Conservation (phyloP, 2,797 vertebrate species). For the Pelochelys cantorii region DNA sequence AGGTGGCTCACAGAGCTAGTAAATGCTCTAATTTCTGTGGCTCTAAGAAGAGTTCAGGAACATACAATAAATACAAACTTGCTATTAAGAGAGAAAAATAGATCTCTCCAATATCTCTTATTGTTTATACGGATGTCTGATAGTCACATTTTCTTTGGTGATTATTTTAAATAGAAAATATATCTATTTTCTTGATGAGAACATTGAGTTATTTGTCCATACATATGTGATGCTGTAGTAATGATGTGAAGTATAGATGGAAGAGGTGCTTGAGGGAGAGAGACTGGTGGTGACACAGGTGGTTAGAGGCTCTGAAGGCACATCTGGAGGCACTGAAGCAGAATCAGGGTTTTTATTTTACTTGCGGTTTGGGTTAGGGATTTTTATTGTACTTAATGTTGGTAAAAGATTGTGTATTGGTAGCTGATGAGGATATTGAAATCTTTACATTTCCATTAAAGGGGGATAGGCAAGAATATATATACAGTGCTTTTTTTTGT, state of each 20-base stretch:
- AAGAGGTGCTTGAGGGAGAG: not conserved
- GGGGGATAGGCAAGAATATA: not conserved
- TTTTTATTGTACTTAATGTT: conserved; percentile 9
- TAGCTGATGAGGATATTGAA: not conserved
- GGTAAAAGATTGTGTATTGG: not conserved
- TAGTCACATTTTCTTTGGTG: not conserved
- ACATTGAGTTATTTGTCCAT: not conserved
- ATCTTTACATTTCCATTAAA: not conserved
- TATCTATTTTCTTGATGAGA: conserved; percentile 55
- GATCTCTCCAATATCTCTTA: not conserved
- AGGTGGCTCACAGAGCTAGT: conserved; percentile 57
- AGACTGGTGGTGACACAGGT: not conserved
- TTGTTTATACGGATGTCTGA: not conserved
- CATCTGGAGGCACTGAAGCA: not conserved
- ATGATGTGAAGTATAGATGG: not conserved
- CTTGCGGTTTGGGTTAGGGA: conserved; percentile 1
- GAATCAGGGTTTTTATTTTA: conserved; percentile 28
- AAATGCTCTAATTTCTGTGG: conserved; percentile 27
- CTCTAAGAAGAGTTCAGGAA: not conserved
- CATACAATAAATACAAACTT: conserved; percentile 18
- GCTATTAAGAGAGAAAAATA: not conserved
- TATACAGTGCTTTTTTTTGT: too few species aligned
- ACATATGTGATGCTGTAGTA: not conserved
- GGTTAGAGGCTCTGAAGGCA: conserved; percentile 42
- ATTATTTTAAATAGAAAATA: conserved; percentile 31